Evolutionary conservation across 2,888 invertebrate species (phyloP), one percentile per base, ranked within the genome.

Genomic region (Ophonus ardosiacus): DNA sequence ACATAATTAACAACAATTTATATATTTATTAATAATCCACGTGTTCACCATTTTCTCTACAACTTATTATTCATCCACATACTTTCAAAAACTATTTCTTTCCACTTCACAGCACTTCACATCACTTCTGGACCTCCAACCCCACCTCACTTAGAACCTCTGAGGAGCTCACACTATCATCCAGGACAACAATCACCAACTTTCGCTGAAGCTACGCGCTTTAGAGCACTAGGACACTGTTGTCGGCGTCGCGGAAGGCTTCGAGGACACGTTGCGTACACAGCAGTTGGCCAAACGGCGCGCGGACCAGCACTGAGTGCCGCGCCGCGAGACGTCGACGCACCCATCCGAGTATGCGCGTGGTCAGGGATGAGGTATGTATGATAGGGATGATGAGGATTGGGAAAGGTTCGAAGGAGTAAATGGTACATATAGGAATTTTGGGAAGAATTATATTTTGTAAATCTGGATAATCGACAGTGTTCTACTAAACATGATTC

Each of bases 231-330:
- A 51, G 43, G 43, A 31, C 24, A 63, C 10, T 31, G 17, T 68
- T n/a, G 68, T 1, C n/a, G 68, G 38, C n/a, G 68, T 43, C 43
- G 13, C 43, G 13, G 43, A 17, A 0, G 15, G 71, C 40, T 10
- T 17, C 17, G 17, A 40, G 40, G 71, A 74, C 71, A 51, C 40
- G 71, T 40, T 43, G 43, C 43, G 31, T 40, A 18, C 68, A 74
- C 71, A 43, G 43, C 71, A 74, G 71, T 74, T 74, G 15, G 71
- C 71, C n/a, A 8, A n/a, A 10, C 71, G 71, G 71, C 71, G 71
- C 71, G 71, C 71, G 71, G 71, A 74, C 71, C 71, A 74, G 43
- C 71, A 74, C 71, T 74, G 71, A 10, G 71, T 51, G 43, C n/a
- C 71, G 18, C 40, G 71, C 13, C 71, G 71, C 51, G 43, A 74